These are phyloP conservation scores for Nestor notabilis DNA, from an alignment of 2,113 vertebrate species.

Conservation along the genomic window DNA sequence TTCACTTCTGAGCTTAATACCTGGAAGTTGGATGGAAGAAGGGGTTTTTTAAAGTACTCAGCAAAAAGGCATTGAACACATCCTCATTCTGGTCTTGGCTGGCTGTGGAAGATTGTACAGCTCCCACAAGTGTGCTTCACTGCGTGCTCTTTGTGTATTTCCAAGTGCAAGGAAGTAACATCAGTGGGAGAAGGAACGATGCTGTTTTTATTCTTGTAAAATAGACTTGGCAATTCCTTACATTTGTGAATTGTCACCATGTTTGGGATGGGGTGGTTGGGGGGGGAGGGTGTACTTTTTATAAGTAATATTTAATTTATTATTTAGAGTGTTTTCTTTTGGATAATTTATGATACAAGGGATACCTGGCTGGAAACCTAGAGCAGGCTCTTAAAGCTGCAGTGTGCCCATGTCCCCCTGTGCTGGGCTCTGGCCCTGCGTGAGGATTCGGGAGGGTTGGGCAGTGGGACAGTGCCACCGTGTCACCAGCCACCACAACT, in stretches of 20 bases:
- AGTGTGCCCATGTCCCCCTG: conserved; percentile 44
- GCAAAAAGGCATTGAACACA: not conserved
- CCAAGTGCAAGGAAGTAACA: conserved; percentile 51
- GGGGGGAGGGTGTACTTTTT: conserved; percentile 77
- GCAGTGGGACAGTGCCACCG: conserved; percentile 1
- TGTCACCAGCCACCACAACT: not conserved
- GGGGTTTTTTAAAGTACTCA: not conserved
- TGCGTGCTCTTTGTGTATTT: conserved; percentile 68
- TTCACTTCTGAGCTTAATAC: not conserved
- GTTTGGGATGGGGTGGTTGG: conserved; percentile 49
- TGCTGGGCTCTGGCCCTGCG: not conserved
- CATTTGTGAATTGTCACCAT: conserved; percentile 52
- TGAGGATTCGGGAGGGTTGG: not conserved
- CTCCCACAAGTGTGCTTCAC: conserved; percentile 18
- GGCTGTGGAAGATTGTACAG: not conserved
- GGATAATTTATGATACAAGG: conserved; percentile 85
- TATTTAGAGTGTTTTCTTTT: conserved; percentile 84
- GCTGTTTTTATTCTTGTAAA: conserved; percentile 86
- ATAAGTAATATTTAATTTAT: conserved; percentile 95
- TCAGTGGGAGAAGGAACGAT: conserved; percentile 42
- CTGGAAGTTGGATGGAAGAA: not conserved
- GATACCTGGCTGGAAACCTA: conserved; percentile 77
- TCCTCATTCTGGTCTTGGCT: not conserved
- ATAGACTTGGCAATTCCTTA: conserved; percentile 73
- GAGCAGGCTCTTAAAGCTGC: conserved; percentile 76